A percentile compares a stretch with the other conserved stretches of the same genome.
Conservation (phyloP, 2,113 vertebrate species). For the Morone chrysops region DNA sequence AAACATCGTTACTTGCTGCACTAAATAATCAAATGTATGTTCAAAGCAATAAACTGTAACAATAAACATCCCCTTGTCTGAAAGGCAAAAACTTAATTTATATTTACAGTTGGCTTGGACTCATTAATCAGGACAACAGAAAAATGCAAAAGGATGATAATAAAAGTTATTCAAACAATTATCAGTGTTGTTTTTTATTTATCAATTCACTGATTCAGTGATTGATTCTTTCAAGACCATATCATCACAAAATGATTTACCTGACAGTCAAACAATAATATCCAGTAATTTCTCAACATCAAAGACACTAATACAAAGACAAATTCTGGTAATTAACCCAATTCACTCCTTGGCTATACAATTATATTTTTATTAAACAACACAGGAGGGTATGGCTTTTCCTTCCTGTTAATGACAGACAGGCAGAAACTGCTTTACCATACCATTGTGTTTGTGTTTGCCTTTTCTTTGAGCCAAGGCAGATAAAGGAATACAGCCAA, state of each 20-base stretch:
- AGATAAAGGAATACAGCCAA: not conserved
- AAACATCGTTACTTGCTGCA: not conserved
- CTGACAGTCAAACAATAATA: not conserved
- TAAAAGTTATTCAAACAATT: not conserved
- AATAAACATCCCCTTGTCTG: not conserved
- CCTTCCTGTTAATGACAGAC: not conserved
- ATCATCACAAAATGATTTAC: not conserved
- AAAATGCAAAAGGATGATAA: not conserved
- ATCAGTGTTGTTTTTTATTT: not conserved
- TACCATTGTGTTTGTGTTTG: not conserved
- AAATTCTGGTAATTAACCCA: not conserved
- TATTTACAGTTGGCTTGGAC: not conserved
- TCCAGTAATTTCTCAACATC: not conserved
- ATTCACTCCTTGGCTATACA: not conserved
- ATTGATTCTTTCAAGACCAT: not conserved
- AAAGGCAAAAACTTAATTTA: not conserved
- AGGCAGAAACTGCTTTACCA: not conserved
- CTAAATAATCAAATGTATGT: not conserved
- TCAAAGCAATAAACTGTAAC: too few relatives aligned
- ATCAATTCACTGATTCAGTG: not conserved
- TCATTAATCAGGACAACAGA: not conserved
- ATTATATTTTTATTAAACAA: not conserved
- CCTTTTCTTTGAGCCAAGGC: not conserved
- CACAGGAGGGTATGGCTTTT: conserved; percentile 10
- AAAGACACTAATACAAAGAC: not conserved